A percentile compares a stretch with the other conserved stretches of the same genome.
Evolutionary conservation across 1,140 invertebrate species (phyloP).

Genomic region (Drosophila repleta): DNA sequence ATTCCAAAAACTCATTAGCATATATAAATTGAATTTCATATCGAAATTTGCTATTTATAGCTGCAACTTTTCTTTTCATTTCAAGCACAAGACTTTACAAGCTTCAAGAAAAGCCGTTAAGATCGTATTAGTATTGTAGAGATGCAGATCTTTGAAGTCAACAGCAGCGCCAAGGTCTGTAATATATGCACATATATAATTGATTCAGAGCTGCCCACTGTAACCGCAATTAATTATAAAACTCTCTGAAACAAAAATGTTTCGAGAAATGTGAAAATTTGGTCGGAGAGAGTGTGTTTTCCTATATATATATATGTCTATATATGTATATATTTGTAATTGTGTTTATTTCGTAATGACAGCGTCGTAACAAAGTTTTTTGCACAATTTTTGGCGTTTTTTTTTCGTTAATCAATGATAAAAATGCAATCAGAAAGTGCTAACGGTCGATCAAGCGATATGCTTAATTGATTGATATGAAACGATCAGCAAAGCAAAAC

Average conservation of each 20-base stretch:
- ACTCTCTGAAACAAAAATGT: slow-evolving; percentile 1
- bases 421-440: slow-evolving; percentile 72
- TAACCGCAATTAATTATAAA: neutral
- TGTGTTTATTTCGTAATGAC: slow-evolving; percentile 2
- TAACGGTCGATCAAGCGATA: slow-evolving; percentile 56
- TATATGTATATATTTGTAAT: neutral
- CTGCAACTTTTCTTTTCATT: slow-evolving; percentile 16
- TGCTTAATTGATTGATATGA: slow-evolving; percentile 64
- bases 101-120: slow-evolving; percentile 6
- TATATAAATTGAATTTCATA: neutral
- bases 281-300: slow-evolving; percentile 6
- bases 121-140: neutral
- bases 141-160: neutral
- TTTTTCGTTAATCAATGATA: slow-evolving; percentile 58
- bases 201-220: neutral
- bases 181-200: slow-evolving; percentile 21
- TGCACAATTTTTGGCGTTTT: slow-evolving; percentile 36
- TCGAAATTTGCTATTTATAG: neutral
- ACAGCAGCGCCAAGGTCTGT: neutral
- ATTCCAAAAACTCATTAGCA: neutral
- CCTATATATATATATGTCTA: neutral
- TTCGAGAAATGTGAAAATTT: neutral
- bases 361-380: slow-evolving; percentile 10
- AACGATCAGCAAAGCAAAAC: slow-evolving; percentile 41
- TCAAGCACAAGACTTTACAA: neutral